Evolutionary conservation across 2,113 vertebrate species (phyloP).

Genomic region (Halcyon senegalensis): DNA sequence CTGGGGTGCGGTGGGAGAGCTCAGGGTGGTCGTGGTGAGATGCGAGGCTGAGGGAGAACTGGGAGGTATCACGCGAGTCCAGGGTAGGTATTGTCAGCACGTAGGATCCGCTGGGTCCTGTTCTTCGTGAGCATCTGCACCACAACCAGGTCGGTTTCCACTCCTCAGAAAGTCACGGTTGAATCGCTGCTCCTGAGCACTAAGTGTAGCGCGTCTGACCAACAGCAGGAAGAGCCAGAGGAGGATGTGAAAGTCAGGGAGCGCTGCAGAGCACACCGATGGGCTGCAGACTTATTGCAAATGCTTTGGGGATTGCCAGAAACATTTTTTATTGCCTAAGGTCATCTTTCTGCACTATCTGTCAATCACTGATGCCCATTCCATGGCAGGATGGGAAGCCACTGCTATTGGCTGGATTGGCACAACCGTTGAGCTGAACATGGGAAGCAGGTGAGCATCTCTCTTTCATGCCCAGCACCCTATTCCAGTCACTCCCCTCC

Average conservation of each 20-base stretch:
- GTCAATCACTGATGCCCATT: fast-evolving
- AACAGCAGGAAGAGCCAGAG: background rate
- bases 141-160: background rate
- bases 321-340: background rate
- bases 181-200: background rate
- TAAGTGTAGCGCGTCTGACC: background rate
- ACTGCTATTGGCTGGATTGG: background rate
- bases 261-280: background rate
- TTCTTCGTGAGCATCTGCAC: background rate
- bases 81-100: fast-evolving
- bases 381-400: background rate
- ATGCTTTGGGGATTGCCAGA: background rate
- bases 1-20: background rate
- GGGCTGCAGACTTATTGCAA: background rate
- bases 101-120: background rate
- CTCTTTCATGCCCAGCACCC: no score
- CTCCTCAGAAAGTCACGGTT: fast-evolving
- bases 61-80: background rate
- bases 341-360: background rate
- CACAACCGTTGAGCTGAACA: background rate
- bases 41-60: background rate
- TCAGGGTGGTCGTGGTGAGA: background rate
- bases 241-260: background rate
- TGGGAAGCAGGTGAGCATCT: background rate
- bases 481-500: background rate